Percentiles rank a stretch among this genome's conserved stretches.
Conservation (phyloP, 2,113 vertebrate species). For the Mus musculus region GRCm39 chr11:61580501-61581000, state of each 20-base stretch:
- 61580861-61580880: neutral
- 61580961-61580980: fast-evolving
- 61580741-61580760: neutral
- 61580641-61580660: conserved; percentile 46
- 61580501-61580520: neutral
- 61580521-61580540: neutral
- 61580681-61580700: neutral
- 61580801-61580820: neutral
- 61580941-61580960: neutral
- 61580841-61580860: neutral
- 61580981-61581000: neutral
- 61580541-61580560: neutral
- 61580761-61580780: neutral
- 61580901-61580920: neutral
- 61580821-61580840: neutral
- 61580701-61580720: neutral
- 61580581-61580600: neutral
- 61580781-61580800: neutral
- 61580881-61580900: neutral
- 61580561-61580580: neutral
- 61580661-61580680: conserved; percentile 50
- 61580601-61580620: neutral
- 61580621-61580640: neutral
- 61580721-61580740: neutral
- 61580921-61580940: neutral